Evolutionary conservation across 2,888 invertebrate genomes (phyloP).

Genomic region (Drosophila cognata): DNA sequence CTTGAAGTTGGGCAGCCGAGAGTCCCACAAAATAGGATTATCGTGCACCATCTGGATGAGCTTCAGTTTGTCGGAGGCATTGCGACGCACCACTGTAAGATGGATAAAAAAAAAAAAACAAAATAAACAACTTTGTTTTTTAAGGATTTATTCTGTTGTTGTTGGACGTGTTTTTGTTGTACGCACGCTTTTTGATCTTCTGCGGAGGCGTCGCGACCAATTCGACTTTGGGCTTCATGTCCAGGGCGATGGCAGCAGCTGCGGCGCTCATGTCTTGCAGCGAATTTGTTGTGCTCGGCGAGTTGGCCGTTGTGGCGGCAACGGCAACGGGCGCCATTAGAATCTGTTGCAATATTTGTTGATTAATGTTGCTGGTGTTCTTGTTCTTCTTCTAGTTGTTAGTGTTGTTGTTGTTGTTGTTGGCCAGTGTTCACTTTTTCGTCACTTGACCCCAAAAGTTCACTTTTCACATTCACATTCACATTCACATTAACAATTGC

Average conservation of each 20-base stretch:
- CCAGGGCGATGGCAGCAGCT: slow-evolving; percentile 79
- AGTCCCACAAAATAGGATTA: slow-evolving; percentile 84
- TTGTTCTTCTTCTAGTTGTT: slow-evolving; percentile 12
- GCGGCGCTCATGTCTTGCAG: slow-evolving; percentile 79
- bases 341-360: slow-evolving; percentile 48
- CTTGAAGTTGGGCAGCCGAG: slow-evolving; percentile 83
- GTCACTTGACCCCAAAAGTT: slow-evolving; percentile 51
- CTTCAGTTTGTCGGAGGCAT: slow-evolving; percentile 84
- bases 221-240: slow-evolving; percentile 78
- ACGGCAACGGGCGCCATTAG: slow-evolving; percentile 71
- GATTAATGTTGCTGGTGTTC: slow-evolving; percentile 43
- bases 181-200: slow-evolving; percentile 77
- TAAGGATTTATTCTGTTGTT: slow-evolving; percentile 1
- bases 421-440: slow-evolving; percentile 42
- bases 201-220: slow-evolving; percentile 54
- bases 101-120: slow-evolving; percentile 4
- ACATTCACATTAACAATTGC: slow-evolving; percentile 33
- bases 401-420: slow-evolving; percentile 16
- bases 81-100: slow-evolving; percentile 83
- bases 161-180: background rate
- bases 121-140: slow-evolving; percentile 1
- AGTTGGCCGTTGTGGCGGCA: slow-evolving; percentile 52
- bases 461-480: slow-evolving; percentile 39
- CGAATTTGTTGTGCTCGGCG: slow-evolving; percentile 72
- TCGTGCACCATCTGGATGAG: slow-evolving; percentile 84